These are phyloP conservation scores for Tautogolabrus adspersus DNA, from an alignment of 2,113 vertebrate genomes.

Conservation along the genomic window DNA sequence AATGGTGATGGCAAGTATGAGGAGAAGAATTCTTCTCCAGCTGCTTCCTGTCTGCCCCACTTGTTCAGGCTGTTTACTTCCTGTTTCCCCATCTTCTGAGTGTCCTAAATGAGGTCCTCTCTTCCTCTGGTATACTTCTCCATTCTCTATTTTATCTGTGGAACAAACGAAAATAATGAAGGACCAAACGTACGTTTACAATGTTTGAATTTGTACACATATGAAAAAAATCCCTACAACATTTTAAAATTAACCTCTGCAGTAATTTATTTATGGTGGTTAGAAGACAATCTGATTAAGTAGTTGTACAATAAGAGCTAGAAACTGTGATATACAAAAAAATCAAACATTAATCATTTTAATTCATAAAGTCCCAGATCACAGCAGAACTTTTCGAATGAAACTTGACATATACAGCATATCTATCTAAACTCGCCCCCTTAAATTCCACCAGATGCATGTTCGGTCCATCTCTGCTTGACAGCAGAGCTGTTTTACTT, in stretches of 20 bases:
- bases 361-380: too few relatives aligned
- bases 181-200: background rate
- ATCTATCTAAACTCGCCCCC: too few relatives aligned
- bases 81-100: conserved; percentile 27
- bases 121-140: conserved; percentile 91
- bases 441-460: too few relatives aligned
- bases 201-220: background rate
- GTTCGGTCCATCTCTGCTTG: too few relatives aligned
- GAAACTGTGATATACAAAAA: too few relatives aligned
- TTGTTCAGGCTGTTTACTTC: conserved; percentile 52
- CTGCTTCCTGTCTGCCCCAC: conserved; percentile 75
- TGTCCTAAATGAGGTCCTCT: conserved; percentile 36
- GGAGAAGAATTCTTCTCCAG: conserved; percentile 91
- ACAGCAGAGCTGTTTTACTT: too few relatives aligned
- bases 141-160: conserved; percentile 93
- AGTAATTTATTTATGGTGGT: too few relatives aligned
- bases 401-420: too few relatives aligned
- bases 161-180: background rate
- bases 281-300: background rate
- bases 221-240: background rate
- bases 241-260: too few relatives aligned
- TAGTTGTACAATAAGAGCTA: background rate
- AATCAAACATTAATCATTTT: too few relatives aligned
- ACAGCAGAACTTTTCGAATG: too few relatives aligned
- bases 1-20: conserved; percentile 96